phyloP scores from a whole-genome alignment of 2,113 vertebrate species.

The Bettongia penicillata region DNA sequence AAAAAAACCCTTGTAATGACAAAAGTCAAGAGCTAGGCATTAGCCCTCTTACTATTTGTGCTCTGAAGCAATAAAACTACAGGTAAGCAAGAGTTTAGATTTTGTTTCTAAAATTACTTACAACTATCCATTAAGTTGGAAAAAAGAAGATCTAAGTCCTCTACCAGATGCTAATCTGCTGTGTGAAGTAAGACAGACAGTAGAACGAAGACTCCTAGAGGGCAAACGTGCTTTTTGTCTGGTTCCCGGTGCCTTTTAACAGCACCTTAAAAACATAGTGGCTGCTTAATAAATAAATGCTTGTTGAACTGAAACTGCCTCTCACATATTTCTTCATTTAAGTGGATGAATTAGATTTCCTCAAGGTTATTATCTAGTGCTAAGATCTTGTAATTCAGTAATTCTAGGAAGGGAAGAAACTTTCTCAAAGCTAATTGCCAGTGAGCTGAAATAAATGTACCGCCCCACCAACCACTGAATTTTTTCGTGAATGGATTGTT shows the following conservation, averaged over 20 bases:
- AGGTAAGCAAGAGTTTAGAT: neutral
- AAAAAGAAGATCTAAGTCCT: neutral
- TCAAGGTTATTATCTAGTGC: neutral
- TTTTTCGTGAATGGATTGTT: neutral
- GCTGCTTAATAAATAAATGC: neutral
- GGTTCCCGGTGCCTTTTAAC: neutral
- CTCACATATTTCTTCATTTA: constrained; percentile 17
- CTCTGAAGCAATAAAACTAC: neutral
- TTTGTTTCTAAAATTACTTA: constrained; percentile 36
- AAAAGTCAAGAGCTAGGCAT: neutral
- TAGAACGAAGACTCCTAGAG: neutral
- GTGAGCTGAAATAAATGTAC: constrained; percentile 11
- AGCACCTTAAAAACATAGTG: neutral
- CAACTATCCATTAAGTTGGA: neutral
- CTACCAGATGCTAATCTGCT: neutral
- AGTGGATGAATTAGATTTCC: neutral
- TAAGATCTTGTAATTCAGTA: neutral
- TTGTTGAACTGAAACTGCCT: neutral
- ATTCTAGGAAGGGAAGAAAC: neutral
- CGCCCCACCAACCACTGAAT: neutral
- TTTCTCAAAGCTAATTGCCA: neutral
- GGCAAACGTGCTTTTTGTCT: neutral
- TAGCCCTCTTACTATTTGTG: neutral
- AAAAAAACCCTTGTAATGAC: neutral
- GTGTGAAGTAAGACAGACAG: neutral